Percentiles rank a stretch among this genome's conserved stretches.
phyloP scores from a whole-genome alignment of 92 coral and sea anemone genomes.

The Epizoanthus stellaris region DNA sequence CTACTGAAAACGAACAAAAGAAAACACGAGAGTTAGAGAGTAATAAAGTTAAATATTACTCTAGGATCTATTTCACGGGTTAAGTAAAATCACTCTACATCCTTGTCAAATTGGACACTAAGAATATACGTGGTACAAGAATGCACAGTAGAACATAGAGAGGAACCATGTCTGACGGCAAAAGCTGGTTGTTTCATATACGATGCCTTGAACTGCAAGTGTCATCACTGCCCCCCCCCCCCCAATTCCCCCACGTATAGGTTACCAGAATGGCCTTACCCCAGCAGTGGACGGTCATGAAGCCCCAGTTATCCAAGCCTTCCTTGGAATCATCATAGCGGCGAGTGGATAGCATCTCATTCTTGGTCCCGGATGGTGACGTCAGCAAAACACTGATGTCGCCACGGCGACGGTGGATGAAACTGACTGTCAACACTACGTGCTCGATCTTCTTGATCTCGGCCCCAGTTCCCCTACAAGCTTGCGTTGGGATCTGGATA shows the following conservation, averaged over 20 bases:
- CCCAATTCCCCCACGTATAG: background rate
- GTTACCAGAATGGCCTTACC: constrained; percentile 58
- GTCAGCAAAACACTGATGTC: constrained; percentile 88
- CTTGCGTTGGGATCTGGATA: constrained; percentile 80
- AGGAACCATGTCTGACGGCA: no score
- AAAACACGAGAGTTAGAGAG: no score
- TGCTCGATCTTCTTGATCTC: constrained; percentile 89
- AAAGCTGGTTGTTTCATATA: no score
- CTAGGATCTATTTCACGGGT: no score
- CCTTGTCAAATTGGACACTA: no score
- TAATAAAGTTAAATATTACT: no score
- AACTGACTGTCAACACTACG: constrained; percentile 90
- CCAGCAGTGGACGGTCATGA: constrained; percentile 99
- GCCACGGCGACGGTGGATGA: constrained; percentile 99
- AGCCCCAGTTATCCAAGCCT: constrained; percentile 98
- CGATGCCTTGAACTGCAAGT: no score
- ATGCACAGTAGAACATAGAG: no score
- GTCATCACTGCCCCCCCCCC: background rate
- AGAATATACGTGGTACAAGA: no score
- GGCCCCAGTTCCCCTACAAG: constrained; percentile 82
- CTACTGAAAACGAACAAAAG: no score
- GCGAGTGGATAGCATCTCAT: constrained; percentile 95
- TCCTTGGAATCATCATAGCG: constrained; percentile 98
- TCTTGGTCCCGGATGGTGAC: constrained; percentile 98
- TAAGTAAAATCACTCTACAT: no score